These are phyloP conservation scores for Tholera decimalis DNA, from an alignment of 2,888 invertebrate species.

Conservation along the genomic window DNA sequence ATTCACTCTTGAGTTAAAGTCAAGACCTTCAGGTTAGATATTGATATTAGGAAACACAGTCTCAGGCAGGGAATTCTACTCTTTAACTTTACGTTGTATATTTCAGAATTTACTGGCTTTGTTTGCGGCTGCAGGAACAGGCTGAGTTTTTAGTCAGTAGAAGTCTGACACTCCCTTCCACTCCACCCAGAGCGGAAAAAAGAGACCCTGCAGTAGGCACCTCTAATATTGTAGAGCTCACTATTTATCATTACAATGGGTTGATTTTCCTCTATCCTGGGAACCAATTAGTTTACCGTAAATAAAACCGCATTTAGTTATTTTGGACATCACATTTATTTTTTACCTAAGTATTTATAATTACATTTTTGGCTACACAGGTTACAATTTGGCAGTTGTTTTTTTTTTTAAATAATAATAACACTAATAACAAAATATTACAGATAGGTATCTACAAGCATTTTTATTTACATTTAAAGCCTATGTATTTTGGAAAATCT, in stretches of 20 bases:
- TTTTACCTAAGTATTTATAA: slow-evolving; percentile 48
- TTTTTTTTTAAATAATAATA: slow-evolving; percentile 51
- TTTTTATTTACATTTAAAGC: slow-evolving; percentile 48
- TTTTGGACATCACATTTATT: slow-evolving; percentile 65
- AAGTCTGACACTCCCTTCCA: no score
- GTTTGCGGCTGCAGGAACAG: no score
- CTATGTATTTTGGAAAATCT: slow-evolving; percentile 8
- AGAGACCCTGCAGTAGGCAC: neutral
- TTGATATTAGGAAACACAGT: no score
- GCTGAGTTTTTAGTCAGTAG: no score
- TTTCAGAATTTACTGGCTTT: no score
- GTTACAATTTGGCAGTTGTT: slow-evolving; percentile 68
- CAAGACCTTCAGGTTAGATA: no score
- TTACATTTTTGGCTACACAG: slow-evolving; percentile 57
- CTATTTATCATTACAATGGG: neutral
- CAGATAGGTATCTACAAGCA: slow-evolving; percentile 49
- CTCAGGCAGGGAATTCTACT: no score
- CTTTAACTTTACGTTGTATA: no score
- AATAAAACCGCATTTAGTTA: slow-evolving; percentile 20
- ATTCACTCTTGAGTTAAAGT: no score
- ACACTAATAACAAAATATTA: slow-evolving; percentile 48
- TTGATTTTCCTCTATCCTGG: neutral
- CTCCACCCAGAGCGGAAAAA: no score
- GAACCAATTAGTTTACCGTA: neutral
- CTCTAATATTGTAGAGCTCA: neutral